Evolutionary conservation across 2,797 vertebrate genomes (phyloP).

Genomic region (Arnoldichthys spilopterus): DNA sequence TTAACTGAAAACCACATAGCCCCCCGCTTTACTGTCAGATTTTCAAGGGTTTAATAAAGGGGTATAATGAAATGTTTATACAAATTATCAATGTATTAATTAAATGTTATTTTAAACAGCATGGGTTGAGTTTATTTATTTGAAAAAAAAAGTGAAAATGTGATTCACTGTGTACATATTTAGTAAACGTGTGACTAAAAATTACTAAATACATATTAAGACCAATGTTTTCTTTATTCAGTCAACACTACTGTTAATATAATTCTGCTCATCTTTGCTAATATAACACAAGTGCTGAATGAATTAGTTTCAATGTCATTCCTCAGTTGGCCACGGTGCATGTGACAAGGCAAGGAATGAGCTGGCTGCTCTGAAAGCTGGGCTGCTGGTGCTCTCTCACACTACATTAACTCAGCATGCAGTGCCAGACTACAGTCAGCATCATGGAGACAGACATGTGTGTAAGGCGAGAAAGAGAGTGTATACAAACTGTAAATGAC

Average conservation of each 20-base stretch:
- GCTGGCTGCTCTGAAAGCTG: constrained; percentile 15
- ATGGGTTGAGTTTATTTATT: no score
- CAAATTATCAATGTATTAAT: not conserved
- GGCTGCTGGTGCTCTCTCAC: constrained; percentile 35
- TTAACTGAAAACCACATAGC: no score
- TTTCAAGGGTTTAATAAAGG: no score
- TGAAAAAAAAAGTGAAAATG: not conserved
- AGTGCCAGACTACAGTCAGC: constrained; percentile 52
- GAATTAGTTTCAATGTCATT: not conserved
- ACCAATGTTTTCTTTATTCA: not conserved
- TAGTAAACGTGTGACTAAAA: not conserved
- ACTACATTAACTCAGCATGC: constrained; percentile 51
- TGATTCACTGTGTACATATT: no score
- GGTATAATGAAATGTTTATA: not conserved
- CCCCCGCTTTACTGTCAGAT: no score
- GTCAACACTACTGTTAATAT: not conserved
- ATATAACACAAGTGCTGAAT: not conserved
- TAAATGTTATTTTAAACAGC: no score
- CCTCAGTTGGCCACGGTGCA: constrained; percentile 2
- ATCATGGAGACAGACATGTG: constrained; percentile 77
- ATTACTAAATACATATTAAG: not conserved
- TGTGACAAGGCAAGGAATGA: constrained; percentile 19
- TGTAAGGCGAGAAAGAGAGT: constrained; percentile 25
- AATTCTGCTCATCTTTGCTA: not conserved
- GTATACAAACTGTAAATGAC: constrained; percentile 10